These are phyloP conservation scores for Calyptomena viridis DNA, from an alignment of 2,113 vertebrate genomes.

Conservation along the genomic window DNA sequence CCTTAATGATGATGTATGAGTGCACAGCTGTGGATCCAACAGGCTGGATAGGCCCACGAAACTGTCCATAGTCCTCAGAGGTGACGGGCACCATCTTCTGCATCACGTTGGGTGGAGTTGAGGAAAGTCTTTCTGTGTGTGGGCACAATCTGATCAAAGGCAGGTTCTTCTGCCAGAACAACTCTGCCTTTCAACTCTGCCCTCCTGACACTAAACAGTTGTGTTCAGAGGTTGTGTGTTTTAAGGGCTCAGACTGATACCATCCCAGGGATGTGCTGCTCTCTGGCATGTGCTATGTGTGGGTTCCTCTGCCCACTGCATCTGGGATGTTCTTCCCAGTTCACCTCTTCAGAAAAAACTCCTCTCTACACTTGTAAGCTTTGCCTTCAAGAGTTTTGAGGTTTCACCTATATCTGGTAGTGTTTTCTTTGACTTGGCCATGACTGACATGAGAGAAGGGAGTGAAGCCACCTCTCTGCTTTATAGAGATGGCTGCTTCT, in stretches of 20 bases:
- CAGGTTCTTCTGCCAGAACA: not conserved
- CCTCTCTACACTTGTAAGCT: not conserved
- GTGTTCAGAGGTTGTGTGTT: not conserved
- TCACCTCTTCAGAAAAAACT: not conserved
- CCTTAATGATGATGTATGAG: conserved; percentile 56
- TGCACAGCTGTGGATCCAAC: not conserved
- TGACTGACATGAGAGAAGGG: not conserved
- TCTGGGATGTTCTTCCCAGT: not conserved
- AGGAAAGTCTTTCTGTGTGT: not conserved
- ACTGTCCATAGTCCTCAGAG: not conserved
- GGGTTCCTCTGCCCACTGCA: not conserved
- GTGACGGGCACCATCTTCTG: not conserved
- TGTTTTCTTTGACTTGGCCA: not conserved
- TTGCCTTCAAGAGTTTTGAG: not conserved
- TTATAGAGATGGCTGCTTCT: not conserved
- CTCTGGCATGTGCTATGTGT: rapidly evolving
- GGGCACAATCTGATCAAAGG: not conserved
- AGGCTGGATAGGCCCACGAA: not conserved
- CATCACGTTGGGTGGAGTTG: not conserved
- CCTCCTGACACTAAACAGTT: not conserved
- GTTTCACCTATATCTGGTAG: not conserved
- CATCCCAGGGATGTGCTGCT: not conserved
- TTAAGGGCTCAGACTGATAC: not conserved
- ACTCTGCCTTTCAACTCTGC: not conserved
- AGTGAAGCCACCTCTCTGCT: not conserved